Percentiles rank a stretch among this genome's conserved stretches.
Conservation (phyloP, 2,797 vertebrate species). For the Harpagifer antarcticus region DNA sequence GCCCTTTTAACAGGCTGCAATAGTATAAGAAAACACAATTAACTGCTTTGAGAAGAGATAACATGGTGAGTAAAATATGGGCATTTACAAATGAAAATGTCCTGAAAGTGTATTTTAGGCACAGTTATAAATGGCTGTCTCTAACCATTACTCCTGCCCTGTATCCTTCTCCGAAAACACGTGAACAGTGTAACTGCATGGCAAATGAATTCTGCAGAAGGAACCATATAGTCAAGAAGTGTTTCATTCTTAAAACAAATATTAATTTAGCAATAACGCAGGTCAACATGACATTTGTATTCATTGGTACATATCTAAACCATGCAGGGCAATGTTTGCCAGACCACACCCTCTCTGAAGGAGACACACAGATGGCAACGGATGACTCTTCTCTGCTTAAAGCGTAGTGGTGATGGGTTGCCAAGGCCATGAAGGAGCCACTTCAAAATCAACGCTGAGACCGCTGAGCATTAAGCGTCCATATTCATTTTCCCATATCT, state of each 20-base stretch:
- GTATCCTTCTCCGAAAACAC: conserved; percentile 17
- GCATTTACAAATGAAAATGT: conserved; percentile 14
- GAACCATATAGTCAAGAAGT: conserved; percentile 20
- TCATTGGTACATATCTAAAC: conserved; percentile 58
- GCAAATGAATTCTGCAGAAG: neutral
- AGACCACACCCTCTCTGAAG: conserved; percentile 52
- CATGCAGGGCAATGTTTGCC: conserved; percentile 39
- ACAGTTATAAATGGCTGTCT: conserved; percentile 29
- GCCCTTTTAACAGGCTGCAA: conserved; percentile 30
- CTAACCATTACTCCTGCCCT: conserved; percentile 1
- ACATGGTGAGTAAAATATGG: neutral
- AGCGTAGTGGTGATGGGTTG: conserved; percentile 41
- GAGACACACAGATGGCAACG: conserved; percentile 43
- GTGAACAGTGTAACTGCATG: neutral
- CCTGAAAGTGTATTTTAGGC: conserved; percentile 3
- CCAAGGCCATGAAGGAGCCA: conserved; percentile 47
- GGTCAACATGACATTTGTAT: conserved; percentile 59
- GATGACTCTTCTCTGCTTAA: conserved; percentile 55
- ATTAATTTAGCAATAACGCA: conserved; percentile 19
- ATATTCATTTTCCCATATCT: conserved; percentile 3
- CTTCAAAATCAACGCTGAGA: conserved; percentile 48
- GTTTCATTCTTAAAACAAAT: conserved; percentile 32
- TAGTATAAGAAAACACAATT: conserved; percentile 14
- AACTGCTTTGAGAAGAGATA: conserved; percentile 11
- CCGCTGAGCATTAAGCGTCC: conserved; percentile 6